A percentile compares a stretch with the other conserved stretches of the same genome.
These are phyloP conservation scores for Zoanthus gigantus DNA, from an alignment of 92 coral and sea anemone species.

Conservation along the genomic window DNA sequence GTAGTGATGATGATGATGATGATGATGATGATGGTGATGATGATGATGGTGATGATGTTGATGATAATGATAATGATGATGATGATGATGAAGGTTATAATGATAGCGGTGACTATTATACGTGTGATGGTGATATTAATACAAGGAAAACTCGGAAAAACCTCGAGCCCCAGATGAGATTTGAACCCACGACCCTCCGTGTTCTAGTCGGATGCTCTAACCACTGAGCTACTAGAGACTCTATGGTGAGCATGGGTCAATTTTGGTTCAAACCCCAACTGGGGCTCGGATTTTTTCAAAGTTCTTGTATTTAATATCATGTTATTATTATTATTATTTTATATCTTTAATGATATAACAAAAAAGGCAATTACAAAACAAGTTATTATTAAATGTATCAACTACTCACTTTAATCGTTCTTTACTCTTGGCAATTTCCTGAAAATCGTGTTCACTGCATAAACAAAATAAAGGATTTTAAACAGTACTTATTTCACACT, in stretches of 20 bases:
- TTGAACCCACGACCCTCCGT: too few relatives aligned
- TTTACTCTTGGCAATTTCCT: conserved; percentile 68
- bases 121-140: not conserved
- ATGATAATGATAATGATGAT: not conserved
- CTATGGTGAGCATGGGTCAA: too few relatives aligned
- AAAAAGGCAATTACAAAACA: not conserved
- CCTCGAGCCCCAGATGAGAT: too few relatives aligned
- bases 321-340: too few relatives aligned
- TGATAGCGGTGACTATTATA: not conserved
- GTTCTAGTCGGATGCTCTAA: too few relatives aligned
- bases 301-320: too few relatives aligned
- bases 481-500: not conserved
- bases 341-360: not conserved
- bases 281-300: too few relatives aligned
- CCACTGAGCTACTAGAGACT: too few relatives aligned
- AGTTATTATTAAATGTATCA: not conserved
- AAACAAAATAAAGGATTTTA: not conserved
- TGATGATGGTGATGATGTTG: not conserved
- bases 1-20: too few relatives aligned
- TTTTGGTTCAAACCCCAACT: too few relatives aligned
- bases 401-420: conserved; percentile 72
- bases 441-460: conserved; percentile 73
- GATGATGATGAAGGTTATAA: not conserved
- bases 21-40: not conserved
- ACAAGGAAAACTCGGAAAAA: too few relatives aligned